Evolutionary conservation across 2,888 invertebrate genomes (phyloP), one percentile per base, ranked within the genome.

Genomic region (Eumerus sabulonum): DNA sequence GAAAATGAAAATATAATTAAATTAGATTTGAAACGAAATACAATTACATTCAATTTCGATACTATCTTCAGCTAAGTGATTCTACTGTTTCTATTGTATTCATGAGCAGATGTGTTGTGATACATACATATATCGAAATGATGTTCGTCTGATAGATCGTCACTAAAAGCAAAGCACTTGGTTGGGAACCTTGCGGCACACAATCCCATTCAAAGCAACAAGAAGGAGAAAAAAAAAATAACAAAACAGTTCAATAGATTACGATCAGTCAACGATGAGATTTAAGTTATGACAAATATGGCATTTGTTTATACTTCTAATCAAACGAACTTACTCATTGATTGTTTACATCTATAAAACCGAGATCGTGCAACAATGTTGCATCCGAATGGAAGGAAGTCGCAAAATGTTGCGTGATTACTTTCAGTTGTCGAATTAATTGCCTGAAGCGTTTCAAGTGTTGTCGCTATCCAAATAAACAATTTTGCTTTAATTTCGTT

Each of bases 1-100:
- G 79, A 74, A 81, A 81, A 56, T 81, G 79, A 70, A 81, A 79
- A 79, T 64, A 68, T 79, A 9, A 51, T 57, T 47, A 16, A 62
- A 70, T 81, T 81, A 74, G 62, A 70, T 63, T 63, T 42, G n/a
- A 53, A 16, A 27, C 3, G 27, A 7, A 27, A 27, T n/a, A n/a
- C n/a, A n/a, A n/a, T n/a, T n/a, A 27, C 7, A 27, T 27, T 4
- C 11, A 11, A 5, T 16, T 13, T 45, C n/a, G 19, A 47, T 45
- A n/a, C n/a, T n/a, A 44, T 44, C 19, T 57, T 44, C 53, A 63
- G 47, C 63, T 73, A 73, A 4, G 18, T 5, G 27, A 44, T 70
- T 45, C 72, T 72, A 72, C 57, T 42, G 47, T 53, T 60, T 60
- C 45, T 57, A 45, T 35, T 16, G 44, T 35, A 44, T 40, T 14